These are phyloP conservation scores for Drosophila paranaensis DNA, from an alignment of 2,888 invertebrate genomes.

Conservation along the genomic window DNA sequence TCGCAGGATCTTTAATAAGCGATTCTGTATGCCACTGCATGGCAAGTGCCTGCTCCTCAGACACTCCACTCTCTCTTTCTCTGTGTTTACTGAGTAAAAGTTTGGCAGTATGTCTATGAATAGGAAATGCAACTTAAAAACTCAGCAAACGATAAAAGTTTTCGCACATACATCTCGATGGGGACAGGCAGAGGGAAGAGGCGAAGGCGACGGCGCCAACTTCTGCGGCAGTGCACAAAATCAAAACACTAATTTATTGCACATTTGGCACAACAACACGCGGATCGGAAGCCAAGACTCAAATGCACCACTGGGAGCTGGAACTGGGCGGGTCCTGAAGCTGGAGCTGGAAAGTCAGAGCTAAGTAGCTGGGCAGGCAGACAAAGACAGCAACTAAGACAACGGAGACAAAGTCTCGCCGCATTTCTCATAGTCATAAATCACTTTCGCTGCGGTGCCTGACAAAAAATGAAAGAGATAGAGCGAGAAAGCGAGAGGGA, in stretches of 20 bases:
- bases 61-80: background rate
- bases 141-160: slow-evolving; percentile 75
- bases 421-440: slow-evolving; percentile 74
- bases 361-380: slow-evolving; percentile 53
- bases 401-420: slow-evolving; percentile 63
- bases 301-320: slow-evolving; percentile 55
- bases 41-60: slow-evolving; percentile 42
- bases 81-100: slow-evolving; percentile 23
- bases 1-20: slow-evolving; percentile 59
- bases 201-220: slow-evolving; percentile 58
- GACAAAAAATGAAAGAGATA: slow-evolving; percentile 7
- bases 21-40: slow-evolving; percentile 59
- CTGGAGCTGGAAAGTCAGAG: slow-evolving; percentile 39
- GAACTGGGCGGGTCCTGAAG: slow-evolving; percentile 23
- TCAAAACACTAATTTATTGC: slow-evolving; percentile 79
- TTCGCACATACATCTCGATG: slow-evolving; percentile 58
- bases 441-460: slow-evolving; percentile 72
- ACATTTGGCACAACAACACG: slow-evolving; percentile 77
- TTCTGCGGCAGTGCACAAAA: slow-evolving; percentile 70
- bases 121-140: slow-evolving; percentile 71
- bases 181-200: background rate
- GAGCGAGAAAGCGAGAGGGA: background rate
- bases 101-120: slow-evolving; percentile 67
- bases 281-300: slow-evolving; percentile 62
- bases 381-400: slow-evolving; percentile 41